Conservation (phyloP, 2,797 vertebrate species). For the Artibeus lituratus region DNA sequence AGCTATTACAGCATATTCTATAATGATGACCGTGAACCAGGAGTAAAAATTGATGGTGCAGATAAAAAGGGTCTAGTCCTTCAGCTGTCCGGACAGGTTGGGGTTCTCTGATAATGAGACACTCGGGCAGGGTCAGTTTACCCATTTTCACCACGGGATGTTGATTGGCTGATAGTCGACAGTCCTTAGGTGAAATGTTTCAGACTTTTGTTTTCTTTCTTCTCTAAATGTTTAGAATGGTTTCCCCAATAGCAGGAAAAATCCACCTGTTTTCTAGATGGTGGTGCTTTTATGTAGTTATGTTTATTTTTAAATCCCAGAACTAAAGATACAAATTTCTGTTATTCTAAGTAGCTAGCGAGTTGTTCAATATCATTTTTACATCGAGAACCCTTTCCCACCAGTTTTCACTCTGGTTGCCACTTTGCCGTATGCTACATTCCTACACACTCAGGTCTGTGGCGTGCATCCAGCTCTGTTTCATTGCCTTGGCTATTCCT, state of each 20-base stretch:
- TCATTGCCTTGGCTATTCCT: neutral
- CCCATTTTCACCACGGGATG: neutral
- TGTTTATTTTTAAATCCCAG: neutral
- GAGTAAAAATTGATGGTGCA: neutral
- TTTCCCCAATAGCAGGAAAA: neutral
- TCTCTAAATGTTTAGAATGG: neutral
- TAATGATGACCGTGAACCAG: neutral
- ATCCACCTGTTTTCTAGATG: neutral
- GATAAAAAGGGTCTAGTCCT: neutral
- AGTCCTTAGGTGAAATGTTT: neutral
- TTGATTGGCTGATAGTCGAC: neutral
- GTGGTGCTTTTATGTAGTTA: neutral
- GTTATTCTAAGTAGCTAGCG: neutral
- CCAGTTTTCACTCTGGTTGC: neutral
- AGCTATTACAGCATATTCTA: neutral
- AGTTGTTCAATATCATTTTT: neutral
- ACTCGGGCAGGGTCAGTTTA: neutral
- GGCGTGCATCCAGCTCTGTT: neutral
- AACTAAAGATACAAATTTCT: neutral
- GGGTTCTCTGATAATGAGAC: neutral
- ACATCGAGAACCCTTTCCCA: neutral
- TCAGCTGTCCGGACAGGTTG: neutral
- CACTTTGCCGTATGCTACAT: neutral
- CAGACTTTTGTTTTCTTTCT: conserved; percentile 17
- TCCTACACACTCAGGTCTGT: neutral